Conservation (phyloP, 2,888 invertebrate genomes). For the Pyrrhosoma nymphula region DNA sequence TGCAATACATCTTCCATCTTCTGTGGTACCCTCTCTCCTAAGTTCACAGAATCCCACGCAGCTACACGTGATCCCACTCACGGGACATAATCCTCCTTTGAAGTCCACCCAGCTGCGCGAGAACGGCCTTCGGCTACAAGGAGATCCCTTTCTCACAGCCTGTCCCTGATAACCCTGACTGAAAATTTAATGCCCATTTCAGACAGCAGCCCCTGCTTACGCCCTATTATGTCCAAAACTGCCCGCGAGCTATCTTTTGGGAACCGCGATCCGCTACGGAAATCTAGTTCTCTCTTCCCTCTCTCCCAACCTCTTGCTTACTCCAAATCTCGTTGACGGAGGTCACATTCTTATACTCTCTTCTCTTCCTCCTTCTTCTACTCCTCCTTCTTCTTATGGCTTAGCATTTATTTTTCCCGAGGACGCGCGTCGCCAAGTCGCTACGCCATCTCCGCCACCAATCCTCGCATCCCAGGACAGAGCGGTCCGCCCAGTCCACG, state of each 20-base stretch:
- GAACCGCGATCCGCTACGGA: background rate
- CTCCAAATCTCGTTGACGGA: background rate
- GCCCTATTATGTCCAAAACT: background rate
- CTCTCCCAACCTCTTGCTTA: background rate
- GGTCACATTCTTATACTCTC: background rate
- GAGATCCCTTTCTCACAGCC: background rate
- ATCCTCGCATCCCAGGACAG: background rate
- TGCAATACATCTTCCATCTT: background rate
- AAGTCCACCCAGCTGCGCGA: background rate
- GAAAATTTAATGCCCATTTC: background rate
- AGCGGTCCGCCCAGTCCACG: background rate
- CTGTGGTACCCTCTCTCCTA: background rate
- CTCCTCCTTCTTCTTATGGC: background rate
- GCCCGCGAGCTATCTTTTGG: background rate
- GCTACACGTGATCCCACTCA: background rate
- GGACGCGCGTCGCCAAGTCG: background rate
- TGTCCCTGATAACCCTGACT: background rate
- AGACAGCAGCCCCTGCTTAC: background rate
- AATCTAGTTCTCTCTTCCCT: background rate
- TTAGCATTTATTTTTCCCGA: background rate
- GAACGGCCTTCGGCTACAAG: background rate
- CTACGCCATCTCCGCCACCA: background rate
- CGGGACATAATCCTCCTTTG: background rate
- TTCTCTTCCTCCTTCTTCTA: background rate
- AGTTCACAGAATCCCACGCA: background rate